These are phyloP conservation scores for Thalassophryne amazonica DNA, from an alignment of 2,797 vertebrate genomes.

Conservation along the genomic window DNA sequence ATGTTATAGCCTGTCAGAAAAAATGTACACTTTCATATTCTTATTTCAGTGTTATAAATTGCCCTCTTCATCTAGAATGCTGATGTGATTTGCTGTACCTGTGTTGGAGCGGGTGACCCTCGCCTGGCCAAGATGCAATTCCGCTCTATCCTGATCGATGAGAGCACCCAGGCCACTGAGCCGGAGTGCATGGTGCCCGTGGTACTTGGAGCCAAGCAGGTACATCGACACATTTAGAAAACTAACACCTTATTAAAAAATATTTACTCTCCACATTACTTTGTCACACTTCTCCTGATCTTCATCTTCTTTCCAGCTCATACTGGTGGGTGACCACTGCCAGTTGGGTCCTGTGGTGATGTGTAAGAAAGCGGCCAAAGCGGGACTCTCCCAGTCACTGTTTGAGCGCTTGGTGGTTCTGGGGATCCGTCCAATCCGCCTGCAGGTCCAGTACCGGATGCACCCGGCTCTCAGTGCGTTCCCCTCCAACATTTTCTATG, in stretches of 20 bases:
- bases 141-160: conserved; percentile 96
- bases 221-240: conserved; percentile 35
- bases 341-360: conserved; percentile 98
- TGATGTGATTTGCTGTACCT: conserved; percentile 96
- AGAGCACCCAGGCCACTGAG: conserved; percentile 97
- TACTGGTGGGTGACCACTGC: conserved; percentile 97
- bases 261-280: no score
- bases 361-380: conserved; percentile 98
- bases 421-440: conserved; percentile 95
- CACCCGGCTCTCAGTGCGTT: conserved; percentile 97
- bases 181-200: conserved; percentile 98
- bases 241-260: background rate
- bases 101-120: conserved; percentile 94
- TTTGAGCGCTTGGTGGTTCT: conserved; percentile 97
- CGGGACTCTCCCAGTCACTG: conserved; percentile 93
- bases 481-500: conserved; percentile 98
- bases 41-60: background rate
- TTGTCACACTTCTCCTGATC: background rate
- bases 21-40: no score
- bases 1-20: no score
- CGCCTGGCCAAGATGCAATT: conserved; percentile 98
- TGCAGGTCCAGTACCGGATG: conserved; percentile 99
- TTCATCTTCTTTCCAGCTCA: conserved; percentile 77
- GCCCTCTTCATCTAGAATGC: conserved; percentile 81
- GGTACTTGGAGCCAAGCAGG: conserved; percentile 97